These are phyloP conservation scores for Drosophila miranda DNA, from an alignment of 1,140 invertebrate species.

Conservation along the genomic window DNA sequence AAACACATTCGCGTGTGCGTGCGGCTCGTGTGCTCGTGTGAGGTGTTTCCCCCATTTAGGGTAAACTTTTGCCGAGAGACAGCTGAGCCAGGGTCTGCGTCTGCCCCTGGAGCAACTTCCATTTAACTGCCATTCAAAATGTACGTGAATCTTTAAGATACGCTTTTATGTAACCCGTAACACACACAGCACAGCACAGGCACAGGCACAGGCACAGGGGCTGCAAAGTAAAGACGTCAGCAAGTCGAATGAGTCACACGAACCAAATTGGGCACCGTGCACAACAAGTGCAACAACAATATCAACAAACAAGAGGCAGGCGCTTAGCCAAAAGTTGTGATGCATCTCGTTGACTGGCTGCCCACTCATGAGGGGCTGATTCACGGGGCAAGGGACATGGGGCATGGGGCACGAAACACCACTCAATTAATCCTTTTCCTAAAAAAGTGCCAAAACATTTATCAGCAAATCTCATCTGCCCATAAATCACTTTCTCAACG, in stretches of 20 bases:
- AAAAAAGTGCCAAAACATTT: neutral
- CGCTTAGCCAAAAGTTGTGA: constrained; percentile 74
- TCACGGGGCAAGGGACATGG: neutral
- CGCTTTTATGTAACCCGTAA: constrained; percentile 27
- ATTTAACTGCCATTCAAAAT: constrained; percentile 33
- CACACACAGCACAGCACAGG: neutral
- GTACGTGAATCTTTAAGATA: constrained; percentile 33
- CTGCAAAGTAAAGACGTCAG: constrained; percentile 35
- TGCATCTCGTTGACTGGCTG: constrained; percentile 70
- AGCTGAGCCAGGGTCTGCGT: constrained; percentile 34
- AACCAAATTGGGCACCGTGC: constrained; percentile 25
- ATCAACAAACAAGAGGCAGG: constrained; percentile 74
- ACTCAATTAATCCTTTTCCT: constrained; percentile 23
- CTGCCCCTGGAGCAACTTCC: neutral
- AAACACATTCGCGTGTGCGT: constrained; percentile 42
- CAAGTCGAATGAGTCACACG: constrained; percentile 60
- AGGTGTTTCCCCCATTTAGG: constrained; percentile 34
- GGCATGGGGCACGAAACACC: constrained; percentile 6
- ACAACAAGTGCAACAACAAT: constrained; percentile 43
- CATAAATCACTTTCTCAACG: too few species aligned
- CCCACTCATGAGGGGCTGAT: constrained; percentile 45
- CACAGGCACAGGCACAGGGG: neutral
- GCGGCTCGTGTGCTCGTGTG: constrained; percentile 20
- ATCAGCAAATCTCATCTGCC: neutral
- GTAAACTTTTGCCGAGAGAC: constrained; percentile 35